phyloP scores from a whole-genome alignment of 2,113 vertebrate species.

The Silurus glanis region DNA sequence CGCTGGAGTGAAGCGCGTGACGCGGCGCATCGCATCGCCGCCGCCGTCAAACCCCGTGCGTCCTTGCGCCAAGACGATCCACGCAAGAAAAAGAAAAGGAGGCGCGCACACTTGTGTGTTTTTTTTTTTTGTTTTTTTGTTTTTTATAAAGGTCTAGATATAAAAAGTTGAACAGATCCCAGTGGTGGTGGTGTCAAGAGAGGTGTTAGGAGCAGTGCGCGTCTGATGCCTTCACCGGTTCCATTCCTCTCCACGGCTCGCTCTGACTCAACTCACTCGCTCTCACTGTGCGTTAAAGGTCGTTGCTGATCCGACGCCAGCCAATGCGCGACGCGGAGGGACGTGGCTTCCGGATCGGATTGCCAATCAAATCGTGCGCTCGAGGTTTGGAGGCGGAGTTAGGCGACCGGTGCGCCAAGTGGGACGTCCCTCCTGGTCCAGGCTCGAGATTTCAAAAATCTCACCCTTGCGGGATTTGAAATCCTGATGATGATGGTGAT shows the following conservation, averaged over 20 bases:
- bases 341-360: slow-evolving; percentile 51
- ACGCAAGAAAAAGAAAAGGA: neutral
- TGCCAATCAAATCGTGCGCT: slow-evolving; percentile 64
- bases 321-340: slow-evolving; percentile 77
- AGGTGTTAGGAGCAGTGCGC: slow-evolving; percentile 42
- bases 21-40: slow-evolving; percentile 51
- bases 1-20: slow-evolving; percentile 44
- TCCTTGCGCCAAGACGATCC: slow-evolving; percentile 61
- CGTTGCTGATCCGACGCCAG: slow-evolving; percentile 87
- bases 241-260: slow-evolving; percentile 62
- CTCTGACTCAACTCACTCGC: slow-evolving; percentile 88
- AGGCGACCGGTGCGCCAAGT: slow-evolving; percentile 63
- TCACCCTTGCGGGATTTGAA: slow-evolving; percentile 36
- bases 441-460: slow-evolving; percentile 33
- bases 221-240: slow-evolving; percentile 59
- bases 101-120: no score
- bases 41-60: slow-evolving; percentile 58
- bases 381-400: slow-evolving; percentile 65
- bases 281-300: slow-evolving; percentile 97
- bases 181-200: slow-evolving; percentile 36
- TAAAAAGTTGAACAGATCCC: slow-evolving; percentile 3
- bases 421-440: slow-evolving; percentile 54
- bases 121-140: no score
- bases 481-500: neutral
- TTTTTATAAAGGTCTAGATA: no score